Percentiles rank a stretch among this genome's conserved stretches.
Evolutionary conservation across 2,797 vertebrate species (phyloP).

Genomic region (Rachycentron canadum): DNA sequence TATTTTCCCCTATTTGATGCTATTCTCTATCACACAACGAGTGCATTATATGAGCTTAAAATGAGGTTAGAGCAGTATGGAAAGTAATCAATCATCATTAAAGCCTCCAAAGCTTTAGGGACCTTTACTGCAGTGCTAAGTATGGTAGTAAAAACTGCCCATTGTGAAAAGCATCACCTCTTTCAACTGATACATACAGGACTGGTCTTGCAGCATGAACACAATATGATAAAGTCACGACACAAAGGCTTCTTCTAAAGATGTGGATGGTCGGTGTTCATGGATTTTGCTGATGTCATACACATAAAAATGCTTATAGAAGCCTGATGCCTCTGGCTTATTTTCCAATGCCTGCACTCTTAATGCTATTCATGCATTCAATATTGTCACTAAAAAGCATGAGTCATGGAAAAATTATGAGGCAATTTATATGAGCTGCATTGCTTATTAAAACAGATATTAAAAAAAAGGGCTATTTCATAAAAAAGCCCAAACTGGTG

Average conservation of each 20-base stretch:
- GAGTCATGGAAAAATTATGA: slow-evolving; percentile 58
- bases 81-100: slow-evolving; percentile 17
- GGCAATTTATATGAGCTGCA: slow-evolving; percentile 28
- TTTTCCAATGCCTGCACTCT: slow-evolving; percentile 43
- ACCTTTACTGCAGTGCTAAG: not conserved
- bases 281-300: slow-evolving; percentile 58
- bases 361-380: slow-evolving; percentile 63
- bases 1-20: not conserved
- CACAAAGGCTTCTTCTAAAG: slow-evolving; percentile 27
- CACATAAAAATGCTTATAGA: slow-evolving; percentile 51
- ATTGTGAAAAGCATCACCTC: not conserved
- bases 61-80: not conserved
- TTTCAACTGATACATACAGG: slow-evolving; percentile 4
- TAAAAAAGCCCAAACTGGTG: not conserved
- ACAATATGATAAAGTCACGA: slow-evolving; percentile 12
- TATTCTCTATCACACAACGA: not conserved
- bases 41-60: slow-evolving; percentile 12
- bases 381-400: slow-evolving; percentile 55
- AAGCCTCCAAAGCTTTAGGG: not conserved
- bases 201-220: not conserved
- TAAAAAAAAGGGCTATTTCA: slow-evolving; percentile 20
- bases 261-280: slow-evolving; percentile 22
- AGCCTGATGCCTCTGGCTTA: slow-evolving; percentile 42
- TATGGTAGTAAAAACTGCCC: not conserved
- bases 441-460: slow-evolving; percentile 27